Evolutionary conservation across 2,888 invertebrate species (phyloP), one percentile per base, ranked within the genome.

Genomic region (Chalcis sispes): DNA sequence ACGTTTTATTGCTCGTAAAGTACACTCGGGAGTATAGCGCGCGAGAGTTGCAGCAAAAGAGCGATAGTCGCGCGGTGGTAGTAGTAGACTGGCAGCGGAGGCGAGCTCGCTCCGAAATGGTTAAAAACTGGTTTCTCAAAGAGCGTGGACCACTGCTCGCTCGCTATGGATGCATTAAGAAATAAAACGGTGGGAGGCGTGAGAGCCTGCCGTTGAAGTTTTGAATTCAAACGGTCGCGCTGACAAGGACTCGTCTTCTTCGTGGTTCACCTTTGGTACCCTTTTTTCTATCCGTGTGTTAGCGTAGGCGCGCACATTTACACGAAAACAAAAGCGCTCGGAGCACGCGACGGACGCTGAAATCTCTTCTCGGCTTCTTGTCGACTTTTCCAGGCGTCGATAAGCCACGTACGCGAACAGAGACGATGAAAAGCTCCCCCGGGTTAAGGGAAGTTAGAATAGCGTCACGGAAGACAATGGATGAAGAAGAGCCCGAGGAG

Each of bases 121-220:
- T 7, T 46, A 18, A 42, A 54, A 72, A 64, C 64, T 48, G 72
- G 71, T 71, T 69, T 61, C 61, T 42, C n/a, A 18, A 23, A 15
- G 15, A 5, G 20, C 27, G 50, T 29, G 46, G 27, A 50, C 36
- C 46, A 32, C 56, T 15, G 32, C 48, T 7, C 8, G 5, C 36
- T 36, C 10, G 10, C 36, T 36, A 36, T 36, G 2, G 20, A 20
- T 1, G 54, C 2, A 2, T 15, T 2, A 18, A 8, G 42, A 36
- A 36, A 42, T 13, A 42, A 42, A 42, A 15, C 8, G 15, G 42
- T 2, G 7, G 29, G 15, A 18, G 62, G 25, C n/a, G 52, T n/a
- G n/a, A n/a, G 20, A 25, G 25, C 32, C 32, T 18, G 18, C 1
- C 8, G 40, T 5, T 1, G 36, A 23, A 42, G 15, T 52, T 66